Conservation (phyloP, 2,888 invertebrate genomes). For the Aleiodes leptofemur region DNA sequence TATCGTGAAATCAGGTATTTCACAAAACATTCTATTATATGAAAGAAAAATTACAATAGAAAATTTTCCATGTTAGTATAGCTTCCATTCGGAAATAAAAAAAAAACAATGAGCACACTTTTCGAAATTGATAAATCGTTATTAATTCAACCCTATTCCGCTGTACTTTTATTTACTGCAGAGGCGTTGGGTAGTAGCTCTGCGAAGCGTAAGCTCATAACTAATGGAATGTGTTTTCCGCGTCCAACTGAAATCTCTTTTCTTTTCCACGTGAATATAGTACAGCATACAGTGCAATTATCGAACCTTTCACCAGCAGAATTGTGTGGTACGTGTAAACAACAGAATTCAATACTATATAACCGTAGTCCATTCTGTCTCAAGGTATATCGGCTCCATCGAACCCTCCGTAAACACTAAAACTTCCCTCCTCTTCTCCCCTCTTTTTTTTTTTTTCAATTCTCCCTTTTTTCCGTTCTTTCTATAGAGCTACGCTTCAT, state of each 20-base stretch:
- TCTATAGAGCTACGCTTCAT: no score
- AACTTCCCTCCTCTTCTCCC: not conserved
- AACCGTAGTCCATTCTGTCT: constrained; percentile 22
- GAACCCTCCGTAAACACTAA: constrained; percentile 19
- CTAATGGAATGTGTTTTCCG: constrained; percentile 28
- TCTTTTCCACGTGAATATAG: not conserved
- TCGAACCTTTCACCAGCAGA: constrained; percentile 30
- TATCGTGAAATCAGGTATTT: no score
- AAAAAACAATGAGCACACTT: not conserved
- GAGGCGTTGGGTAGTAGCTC: constrained; percentile 3
- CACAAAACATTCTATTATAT: no score
- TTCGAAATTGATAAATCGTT: constrained; percentile 5
- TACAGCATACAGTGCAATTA: constrained; percentile 28
- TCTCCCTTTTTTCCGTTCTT: not conserved
- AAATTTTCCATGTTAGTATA: no score
- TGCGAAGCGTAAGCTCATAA: constrained; percentile 31
- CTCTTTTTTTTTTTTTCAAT: constrained; percentile 2
- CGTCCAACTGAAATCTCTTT: not conserved
- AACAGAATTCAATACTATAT: constrained; percentile 16
- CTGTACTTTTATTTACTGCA: not conserved
- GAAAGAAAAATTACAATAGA: no score
- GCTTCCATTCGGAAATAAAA: no score
- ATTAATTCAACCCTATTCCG: not conserved
- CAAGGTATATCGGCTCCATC: constrained; percentile 25
- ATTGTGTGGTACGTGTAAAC: constrained; percentile 33